These are phyloP conservation scores for Scolanthus callimorphus DNA, from an alignment of 92 coral and sea anemone species.

Conservation along the genomic window DNA sequence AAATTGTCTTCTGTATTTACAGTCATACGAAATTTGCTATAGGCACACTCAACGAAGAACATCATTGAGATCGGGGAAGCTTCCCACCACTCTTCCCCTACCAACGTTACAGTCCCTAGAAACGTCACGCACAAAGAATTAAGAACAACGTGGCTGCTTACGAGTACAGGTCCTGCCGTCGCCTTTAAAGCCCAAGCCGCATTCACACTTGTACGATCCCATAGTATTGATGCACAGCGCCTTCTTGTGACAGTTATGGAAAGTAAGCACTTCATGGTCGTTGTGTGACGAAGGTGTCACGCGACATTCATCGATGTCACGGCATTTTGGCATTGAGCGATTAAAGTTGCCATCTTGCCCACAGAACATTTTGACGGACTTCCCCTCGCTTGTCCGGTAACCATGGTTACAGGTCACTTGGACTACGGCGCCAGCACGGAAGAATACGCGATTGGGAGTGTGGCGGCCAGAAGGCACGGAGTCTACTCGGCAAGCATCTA, in stretches of 20 bases:
- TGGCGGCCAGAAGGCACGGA: conserved; percentile 36
- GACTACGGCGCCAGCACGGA: conserved; percentile 44
- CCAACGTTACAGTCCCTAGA: too few relatives aligned
- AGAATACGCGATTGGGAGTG: conserved; percentile 44
- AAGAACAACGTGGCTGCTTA: conserved; percentile 13
- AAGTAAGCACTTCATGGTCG: conserved; percentile 22
- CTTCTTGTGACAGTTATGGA: conserved; percentile 49
- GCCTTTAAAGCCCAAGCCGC: conserved; percentile 46
- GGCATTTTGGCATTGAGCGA: conserved; percentile 56
- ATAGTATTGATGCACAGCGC: conserved; percentile 59
- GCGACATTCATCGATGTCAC: conserved; percentile 58
- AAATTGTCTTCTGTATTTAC: too few relatives aligned
- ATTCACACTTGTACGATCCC: conserved; percentile 53
- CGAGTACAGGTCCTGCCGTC: conserved; percentile 56
- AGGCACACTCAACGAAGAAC: too few relatives aligned
- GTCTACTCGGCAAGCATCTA: conserved; percentile 75
- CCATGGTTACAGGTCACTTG: conserved; percentile 53
- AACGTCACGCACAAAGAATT: conserved; percentile 47
- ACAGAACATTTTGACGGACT: conserved; percentile 54
- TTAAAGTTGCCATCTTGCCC: conserved; percentile 46
- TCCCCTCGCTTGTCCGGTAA: conserved; percentile 32
- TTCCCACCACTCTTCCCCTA: too few relatives aligned
- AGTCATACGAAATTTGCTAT: too few relatives aligned
- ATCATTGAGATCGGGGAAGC: too few relatives aligned
- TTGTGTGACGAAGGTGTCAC: conserved; percentile 25